phyloP scores from a whole-genome alignment of 1,140 invertebrate genomes.

The Cydia fagiglandana region DNA sequence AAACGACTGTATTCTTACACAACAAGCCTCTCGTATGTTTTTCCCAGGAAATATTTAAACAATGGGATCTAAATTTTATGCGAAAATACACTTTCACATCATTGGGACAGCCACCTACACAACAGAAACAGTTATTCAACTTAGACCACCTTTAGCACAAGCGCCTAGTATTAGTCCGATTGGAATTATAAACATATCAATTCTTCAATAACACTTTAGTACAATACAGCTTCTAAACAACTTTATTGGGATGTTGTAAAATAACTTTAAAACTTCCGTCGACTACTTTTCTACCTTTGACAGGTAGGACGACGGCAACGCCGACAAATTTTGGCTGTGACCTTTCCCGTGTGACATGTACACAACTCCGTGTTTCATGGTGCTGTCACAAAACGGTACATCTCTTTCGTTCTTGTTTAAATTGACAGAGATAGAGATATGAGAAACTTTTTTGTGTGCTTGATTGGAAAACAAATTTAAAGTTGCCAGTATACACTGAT shows the following conservation, averaged over 20 bases:
- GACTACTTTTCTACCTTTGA: conserved; percentile 30
- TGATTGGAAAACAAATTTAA: conserved; percentile 14
- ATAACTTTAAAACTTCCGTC: conserved; percentile 32
- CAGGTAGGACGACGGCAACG: conserved; percentile 27
- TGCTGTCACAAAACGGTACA: not conserved
- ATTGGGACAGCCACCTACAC: conserved; percentile 75
- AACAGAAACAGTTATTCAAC: conserved; percentile 72
- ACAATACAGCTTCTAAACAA: conserved; percentile 39
- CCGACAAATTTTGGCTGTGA: conserved; percentile 27
- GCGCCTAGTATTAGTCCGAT: conserved; percentile 22
- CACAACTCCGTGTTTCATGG: not conserved
- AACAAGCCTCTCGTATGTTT: conserved; percentile 52
- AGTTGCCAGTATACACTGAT: conserved; percentile 1
- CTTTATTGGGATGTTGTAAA: conserved; percentile 37
- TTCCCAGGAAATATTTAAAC: conserved; percentile 71
- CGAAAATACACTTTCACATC: conserved; percentile 77
- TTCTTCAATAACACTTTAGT: conserved; percentile 18
- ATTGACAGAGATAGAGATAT: conserved; percentile 2
- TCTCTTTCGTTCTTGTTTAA: not conserved
- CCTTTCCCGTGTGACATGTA: conserved; percentile 25
- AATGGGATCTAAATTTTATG: conserved; percentile 77
- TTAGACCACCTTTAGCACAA: conserved; percentile 45
- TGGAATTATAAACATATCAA: conserved; percentile 23
- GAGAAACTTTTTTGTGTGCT: not conserved
- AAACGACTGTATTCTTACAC: conserved; percentile 49